Evolutionary conservation across 2,113 vertebrate genomes (phyloP).

Genomic region (Laticauda laticaudata): DNA sequence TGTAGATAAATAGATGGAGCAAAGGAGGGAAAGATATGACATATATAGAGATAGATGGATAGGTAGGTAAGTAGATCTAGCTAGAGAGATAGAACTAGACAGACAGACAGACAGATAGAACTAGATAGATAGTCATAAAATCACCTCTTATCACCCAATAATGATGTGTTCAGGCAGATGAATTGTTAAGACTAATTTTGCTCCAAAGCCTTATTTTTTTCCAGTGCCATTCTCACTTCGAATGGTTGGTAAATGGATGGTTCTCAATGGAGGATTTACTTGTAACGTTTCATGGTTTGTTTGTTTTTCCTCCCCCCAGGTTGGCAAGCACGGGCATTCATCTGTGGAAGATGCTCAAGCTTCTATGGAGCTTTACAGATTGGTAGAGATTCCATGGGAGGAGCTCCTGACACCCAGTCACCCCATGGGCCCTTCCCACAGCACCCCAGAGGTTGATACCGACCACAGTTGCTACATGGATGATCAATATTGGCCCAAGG

Average conservation of each 20-base stretch:
- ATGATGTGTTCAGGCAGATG: not conserved
- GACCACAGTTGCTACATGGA: constrained; percentile 83
- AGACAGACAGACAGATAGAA: too few relatives aligned
- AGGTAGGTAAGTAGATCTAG: too few relatives aligned
- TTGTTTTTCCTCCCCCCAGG: constrained; percentile 60
- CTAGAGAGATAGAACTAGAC: too few relatives aligned
- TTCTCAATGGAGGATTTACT: not conserved
- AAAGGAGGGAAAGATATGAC: too few relatives aligned
- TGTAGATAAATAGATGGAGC: too few relatives aligned
- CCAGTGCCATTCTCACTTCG: not conserved
- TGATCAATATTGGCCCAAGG: constrained; percentile 87
- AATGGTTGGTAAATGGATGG: not conserved
- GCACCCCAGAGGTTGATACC: constrained; percentile 43
- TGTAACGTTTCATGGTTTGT: not conserved
- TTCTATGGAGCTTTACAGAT: constrained; percentile 89
- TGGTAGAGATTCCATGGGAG: constrained; percentile 89
- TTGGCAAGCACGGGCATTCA: constrained; percentile 80
- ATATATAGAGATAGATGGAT: too few relatives aligned
- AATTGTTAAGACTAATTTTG: not conserved
- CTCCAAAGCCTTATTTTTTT: not conserved
- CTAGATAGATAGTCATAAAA: not conserved
- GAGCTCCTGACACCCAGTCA: constrained; percentile 54
- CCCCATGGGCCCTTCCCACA: constrained; percentile 31
- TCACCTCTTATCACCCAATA: not conserved
- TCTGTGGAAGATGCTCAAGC: constrained; percentile 89